A percentile compares a stretch with the other conserved stretches of the same genome.
phyloP scores from a whole-genome alignment of 1,140 invertebrate species.

The Liolophura sinensis region DNA sequence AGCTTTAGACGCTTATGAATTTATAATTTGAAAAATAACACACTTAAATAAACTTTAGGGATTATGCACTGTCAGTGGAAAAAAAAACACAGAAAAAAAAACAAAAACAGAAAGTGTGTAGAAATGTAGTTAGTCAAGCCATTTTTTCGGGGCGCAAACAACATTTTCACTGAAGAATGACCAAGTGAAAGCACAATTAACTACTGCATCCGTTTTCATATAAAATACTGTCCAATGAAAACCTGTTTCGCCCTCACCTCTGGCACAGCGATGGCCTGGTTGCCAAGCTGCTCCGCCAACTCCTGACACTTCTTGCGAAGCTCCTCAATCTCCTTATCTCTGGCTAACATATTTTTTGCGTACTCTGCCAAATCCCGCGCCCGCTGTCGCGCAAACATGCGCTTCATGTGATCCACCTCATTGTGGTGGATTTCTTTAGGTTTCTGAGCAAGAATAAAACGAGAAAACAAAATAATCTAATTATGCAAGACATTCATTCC shows the following conservation, averaged over 20 bases:
- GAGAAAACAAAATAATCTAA: not conserved
- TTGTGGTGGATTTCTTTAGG: constrained; percentile 29
- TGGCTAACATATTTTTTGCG: constrained; percentile 49
- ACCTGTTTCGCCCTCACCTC: constrained; percentile 26
- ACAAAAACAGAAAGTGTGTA: no score
- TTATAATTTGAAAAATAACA: no score
- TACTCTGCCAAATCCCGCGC: constrained; percentile 53
- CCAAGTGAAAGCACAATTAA: not conserved
- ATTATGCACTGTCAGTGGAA: no score
- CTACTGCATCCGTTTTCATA: not conserved
- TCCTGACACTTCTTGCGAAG: constrained; percentile 57
- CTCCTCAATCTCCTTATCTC: constrained; percentile 58
- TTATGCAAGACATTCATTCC: no score
- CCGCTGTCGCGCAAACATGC: constrained; percentile 55
- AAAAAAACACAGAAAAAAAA: no score
- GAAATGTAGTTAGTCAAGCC: no score
- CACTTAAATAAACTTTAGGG: no score
- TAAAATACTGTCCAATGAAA: not conserved
- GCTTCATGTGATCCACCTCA: constrained; percentile 54
- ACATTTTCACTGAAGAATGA: no score
- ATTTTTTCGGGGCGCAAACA: not conserved
- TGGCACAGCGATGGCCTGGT: constrained; percentile 37
- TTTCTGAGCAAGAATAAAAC: constrained; percentile 26
- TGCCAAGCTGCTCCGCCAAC: constrained; percentile 50
- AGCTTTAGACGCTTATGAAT: no score